Evolutionary conservation across 2,113 vertebrate genomes (phyloP).

Genomic region (Conger conger): DNA sequence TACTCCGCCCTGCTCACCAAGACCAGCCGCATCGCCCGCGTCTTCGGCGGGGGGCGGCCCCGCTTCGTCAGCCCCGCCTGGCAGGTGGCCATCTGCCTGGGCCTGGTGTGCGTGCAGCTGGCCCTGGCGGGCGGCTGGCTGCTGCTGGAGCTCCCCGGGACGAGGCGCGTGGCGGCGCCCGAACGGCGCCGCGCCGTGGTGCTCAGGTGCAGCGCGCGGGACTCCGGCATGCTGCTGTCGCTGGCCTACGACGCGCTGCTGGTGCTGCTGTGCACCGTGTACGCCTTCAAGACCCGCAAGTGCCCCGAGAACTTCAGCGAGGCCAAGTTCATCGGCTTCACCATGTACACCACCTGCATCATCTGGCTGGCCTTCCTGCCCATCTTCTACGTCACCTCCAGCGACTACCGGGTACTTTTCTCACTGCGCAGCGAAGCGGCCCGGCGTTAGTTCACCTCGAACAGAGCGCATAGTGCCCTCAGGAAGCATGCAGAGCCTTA

Average conservation of each 20-base stretch:
- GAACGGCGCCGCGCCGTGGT: constrained; percentile 94
- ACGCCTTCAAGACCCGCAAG: constrained; percentile 98
- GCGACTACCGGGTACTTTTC: constrained; percentile 99
- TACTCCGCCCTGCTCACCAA: constrained; percentile 97
- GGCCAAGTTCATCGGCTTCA: constrained; percentile 97
- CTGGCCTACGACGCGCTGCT: constrained; percentile 92
- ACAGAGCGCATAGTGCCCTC: not conserved
- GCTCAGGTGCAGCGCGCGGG: constrained; percentile 93
- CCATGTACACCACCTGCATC: constrained; percentile 78
- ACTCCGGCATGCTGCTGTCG: constrained; percentile 96
- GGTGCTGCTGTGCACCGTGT: constrained; percentile 95
- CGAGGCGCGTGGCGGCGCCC: constrained; percentile 84
- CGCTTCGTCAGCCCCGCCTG: constrained; percentile 97
- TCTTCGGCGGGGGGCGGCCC: constrained; percentile 87
- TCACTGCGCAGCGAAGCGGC: too few relatives aligned
- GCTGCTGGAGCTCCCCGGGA: constrained; percentile 89
- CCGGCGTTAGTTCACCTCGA: not conserved
- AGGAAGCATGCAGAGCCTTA: too few relatives aligned
- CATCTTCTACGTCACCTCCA: constrained; percentile 98
- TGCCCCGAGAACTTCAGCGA: constrained; percentile 99
- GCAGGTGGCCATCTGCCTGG: constrained; percentile 97
- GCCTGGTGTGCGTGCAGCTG: constrained; percentile 92
- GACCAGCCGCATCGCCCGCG: constrained; percentile 96
- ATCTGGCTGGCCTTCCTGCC: constrained; percentile 99
- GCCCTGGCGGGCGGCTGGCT: constrained; percentile 92